Evolutionary conservation across 2,888 invertebrate genomes (phyloP), one percentile per base, ranked within the genome.

Genomic region (Acronicta aceris): DNA sequence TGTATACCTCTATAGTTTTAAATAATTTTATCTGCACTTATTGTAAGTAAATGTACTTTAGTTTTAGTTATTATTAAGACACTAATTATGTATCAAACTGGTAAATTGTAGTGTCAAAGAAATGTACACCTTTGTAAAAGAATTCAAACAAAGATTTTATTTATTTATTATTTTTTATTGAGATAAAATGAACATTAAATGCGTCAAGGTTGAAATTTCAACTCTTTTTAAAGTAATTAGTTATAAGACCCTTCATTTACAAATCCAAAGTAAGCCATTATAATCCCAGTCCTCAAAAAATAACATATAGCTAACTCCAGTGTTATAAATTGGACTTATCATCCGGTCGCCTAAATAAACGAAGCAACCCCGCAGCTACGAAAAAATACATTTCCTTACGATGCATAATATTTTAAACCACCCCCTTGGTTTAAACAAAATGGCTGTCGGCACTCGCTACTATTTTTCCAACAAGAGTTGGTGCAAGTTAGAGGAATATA

Each of bases 371-470:
- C 70, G 65, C 73, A 81, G 80, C 82, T 81, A 83, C 83, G 69
- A 88, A 92, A 91, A 92, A 89, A 91, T 77, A 92, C 87, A 90
- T 92, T 91, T 89, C 88, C 89, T 85, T 82, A 84, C 85, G 83
- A 86, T 82, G 87, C 83, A 88, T 92, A 91, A 93, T 93, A 93
- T 93, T 93, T 93, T 93, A 93, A 93, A 89, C 88, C 91, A 88
- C 89, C 92, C 90, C 88, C 90, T 89, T 85, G 89, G 86, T 88
- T 89, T 89, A 88, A 90, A 92, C 92, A 90, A 91, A 92, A 92
- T 92, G 91, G 89, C 88, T 93, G 93, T 93, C 93, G 92, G 89
- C 93, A 89, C 90, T 90, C 83, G 88, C 86, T 90, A 89, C 91
- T 91, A 90, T 92, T 90, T 92, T 91, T 91, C 90, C 88, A 84